These are phyloP conservation scores for Epistrophe eligans DNA, from an alignment of 2,888 invertebrate species.

Conservation along the genomic window DNA sequence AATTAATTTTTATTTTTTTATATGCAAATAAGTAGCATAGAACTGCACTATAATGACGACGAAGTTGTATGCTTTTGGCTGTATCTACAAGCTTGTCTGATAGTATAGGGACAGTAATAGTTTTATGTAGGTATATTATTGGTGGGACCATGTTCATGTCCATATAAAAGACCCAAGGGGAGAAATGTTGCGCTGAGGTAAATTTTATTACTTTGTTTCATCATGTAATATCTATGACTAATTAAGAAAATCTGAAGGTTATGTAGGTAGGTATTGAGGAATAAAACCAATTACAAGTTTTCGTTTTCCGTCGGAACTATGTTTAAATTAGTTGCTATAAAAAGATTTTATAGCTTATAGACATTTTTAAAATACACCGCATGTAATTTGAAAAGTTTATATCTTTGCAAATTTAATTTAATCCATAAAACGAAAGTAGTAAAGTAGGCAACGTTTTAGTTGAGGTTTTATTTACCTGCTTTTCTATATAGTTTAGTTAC, in stretches of 20 bases:
- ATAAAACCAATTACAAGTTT: constrained; percentile 2
- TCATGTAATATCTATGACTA: not conserved
- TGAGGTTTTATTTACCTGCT: too few species aligned
- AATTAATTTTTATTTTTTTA: constrained; percentile 29
- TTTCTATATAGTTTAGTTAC: too few species aligned
- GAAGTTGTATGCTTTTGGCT: constrained; percentile 5
- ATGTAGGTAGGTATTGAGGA: not conserved
- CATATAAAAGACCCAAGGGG: constrained; percentile 18
- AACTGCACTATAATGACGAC: not conserved
- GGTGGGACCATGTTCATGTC: not conserved
- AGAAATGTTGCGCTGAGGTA: not conserved
- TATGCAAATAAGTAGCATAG: constrained; percentile 1
- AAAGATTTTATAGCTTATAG: not conserved
- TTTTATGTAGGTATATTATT: constrained; percentile 7
- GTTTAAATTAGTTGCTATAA: not conserved
- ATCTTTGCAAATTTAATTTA: constrained; percentile 3
- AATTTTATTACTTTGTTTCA: constrained; percentile 3
- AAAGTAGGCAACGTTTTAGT: not conserved
- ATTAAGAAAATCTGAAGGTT: constrained; percentile 5
- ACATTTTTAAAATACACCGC: not conserved
- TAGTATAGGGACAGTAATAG: constrained; percentile 1
- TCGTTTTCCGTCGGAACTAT: not conserved
- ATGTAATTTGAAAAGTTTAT: not conserved
- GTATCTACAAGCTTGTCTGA: not conserved
- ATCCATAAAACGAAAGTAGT: not conserved